phyloP scores from a whole-genome alignment of 2,113 vertebrate species.

The Chloropsis cyanopogon region DNA sequence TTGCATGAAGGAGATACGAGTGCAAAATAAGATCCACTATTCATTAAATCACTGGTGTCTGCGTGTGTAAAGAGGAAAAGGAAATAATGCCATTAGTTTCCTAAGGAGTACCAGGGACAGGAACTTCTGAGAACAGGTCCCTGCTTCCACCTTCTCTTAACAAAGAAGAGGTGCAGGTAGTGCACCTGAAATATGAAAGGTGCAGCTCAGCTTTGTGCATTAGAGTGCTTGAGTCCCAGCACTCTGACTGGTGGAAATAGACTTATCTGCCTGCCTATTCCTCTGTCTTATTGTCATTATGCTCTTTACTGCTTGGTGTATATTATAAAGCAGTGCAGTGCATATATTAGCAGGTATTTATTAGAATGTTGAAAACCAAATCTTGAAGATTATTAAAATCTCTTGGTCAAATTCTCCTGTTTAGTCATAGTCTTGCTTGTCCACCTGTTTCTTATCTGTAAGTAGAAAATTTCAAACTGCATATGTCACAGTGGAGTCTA shows the following conservation, averaged over 20 bases:
- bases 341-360: not conserved
- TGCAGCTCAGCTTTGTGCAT: not conserved
- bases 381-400: not conserved
- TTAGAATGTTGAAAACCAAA: not conserved
- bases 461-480: not conserved
- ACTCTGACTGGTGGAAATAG: not conserved
- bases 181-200: not conserved
- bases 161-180: not conserved
- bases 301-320: not conserved
- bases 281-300: not conserved
- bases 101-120: not conserved
- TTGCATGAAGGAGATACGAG: not conserved
- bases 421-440: not conserved
- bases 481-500: not conserved
- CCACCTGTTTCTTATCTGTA: not conserved
- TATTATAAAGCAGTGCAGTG: not conserved
- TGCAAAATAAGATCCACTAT: not conserved
- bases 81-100: not conserved
- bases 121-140: not conserved
- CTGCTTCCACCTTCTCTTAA: not conserved
- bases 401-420: not conserved
- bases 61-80: not conserved
- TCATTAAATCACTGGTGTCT: not conserved
- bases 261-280: not conserved
- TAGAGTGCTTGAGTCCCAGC: not conserved